Percentiles rank a stretch among this genome's conserved stretches.
These are phyloP conservation scores for Cercopithecus mona DNA, from an alignment of 2,113 vertebrate species.

Conservation along the genomic window DNA sequence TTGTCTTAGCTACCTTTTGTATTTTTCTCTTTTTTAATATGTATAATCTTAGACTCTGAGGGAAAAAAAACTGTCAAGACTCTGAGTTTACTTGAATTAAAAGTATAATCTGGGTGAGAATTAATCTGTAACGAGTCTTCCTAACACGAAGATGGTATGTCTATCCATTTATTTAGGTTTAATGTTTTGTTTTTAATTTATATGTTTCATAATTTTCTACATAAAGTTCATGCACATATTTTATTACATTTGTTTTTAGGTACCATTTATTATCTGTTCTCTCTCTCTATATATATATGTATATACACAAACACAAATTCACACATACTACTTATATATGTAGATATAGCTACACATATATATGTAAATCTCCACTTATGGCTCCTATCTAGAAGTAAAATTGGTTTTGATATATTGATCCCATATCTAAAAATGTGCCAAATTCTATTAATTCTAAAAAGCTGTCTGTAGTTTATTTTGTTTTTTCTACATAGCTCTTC, in stretches of 20 bases:
- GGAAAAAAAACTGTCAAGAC: not conserved
- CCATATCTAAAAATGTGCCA: not conserved
- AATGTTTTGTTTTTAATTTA: not conserved
- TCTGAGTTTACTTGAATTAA: not conserved
- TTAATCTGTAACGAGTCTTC: not conserved
- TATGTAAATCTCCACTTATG: not conserved
- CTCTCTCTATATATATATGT: not conserved
- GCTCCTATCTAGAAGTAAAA: not conserved
- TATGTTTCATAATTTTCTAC: not conserved
- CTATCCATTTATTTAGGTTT: not conserved
- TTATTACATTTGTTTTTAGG: not conserved
- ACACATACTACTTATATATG: too few relatives aligned
- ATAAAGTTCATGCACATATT: not conserved
- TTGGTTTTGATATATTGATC: not conserved
- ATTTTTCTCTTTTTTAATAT: not conserved
- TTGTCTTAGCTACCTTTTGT: not conserved
- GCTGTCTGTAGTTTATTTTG: not conserved
- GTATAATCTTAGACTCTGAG: not conserved
- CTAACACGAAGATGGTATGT: not conserved
- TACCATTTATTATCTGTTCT: not conserved
- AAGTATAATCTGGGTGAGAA: not conserved
- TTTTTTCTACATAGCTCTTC: not conserved
- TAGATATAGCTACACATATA: too few relatives aligned
- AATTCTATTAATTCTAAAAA: not conserved
- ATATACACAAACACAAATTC: too few relatives aligned